Conservation (phyloP, 2,888 invertebrate species). For the Uropetala carovei region DNA sequence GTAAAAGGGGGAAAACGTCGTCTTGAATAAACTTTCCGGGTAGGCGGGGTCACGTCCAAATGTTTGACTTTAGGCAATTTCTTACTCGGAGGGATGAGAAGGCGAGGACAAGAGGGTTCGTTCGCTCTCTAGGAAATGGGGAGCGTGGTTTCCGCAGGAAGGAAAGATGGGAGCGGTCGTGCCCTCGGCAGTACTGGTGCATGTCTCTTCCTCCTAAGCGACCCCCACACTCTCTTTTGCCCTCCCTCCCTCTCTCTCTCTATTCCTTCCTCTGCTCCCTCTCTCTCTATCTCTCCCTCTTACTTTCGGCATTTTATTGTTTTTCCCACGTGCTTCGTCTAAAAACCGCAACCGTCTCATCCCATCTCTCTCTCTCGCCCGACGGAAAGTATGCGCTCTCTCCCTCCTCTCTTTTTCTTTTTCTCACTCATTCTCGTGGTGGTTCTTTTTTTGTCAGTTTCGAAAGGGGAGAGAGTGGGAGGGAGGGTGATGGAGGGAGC, state of each 20-base stretch:
- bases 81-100: no score
- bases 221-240: background rate
- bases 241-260: background rate
- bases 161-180: no score
- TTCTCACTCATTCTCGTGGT: no score
- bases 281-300: background rate
- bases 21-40: no score
- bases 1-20: no score
- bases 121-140: no score
- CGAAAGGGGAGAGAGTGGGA: background rate
- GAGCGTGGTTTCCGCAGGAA: no score
- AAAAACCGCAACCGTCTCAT: background rate
- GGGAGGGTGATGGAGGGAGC: background rate
- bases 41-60: no score
- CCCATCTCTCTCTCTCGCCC: background rate
- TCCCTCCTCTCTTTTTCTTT: background rate
- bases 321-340: constrained; percentile 45
- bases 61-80: no score
- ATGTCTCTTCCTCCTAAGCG: background rate
- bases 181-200: background rate
- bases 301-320: constrained; percentile 39
- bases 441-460: background rate
- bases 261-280: constrained; percentile 14
- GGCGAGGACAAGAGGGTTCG: no score
- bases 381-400: background rate